Conservation (phyloP, 30 jellyfish, hydroid and myxozoan genomes). For the Turritopsis dohrnii region DNA sequence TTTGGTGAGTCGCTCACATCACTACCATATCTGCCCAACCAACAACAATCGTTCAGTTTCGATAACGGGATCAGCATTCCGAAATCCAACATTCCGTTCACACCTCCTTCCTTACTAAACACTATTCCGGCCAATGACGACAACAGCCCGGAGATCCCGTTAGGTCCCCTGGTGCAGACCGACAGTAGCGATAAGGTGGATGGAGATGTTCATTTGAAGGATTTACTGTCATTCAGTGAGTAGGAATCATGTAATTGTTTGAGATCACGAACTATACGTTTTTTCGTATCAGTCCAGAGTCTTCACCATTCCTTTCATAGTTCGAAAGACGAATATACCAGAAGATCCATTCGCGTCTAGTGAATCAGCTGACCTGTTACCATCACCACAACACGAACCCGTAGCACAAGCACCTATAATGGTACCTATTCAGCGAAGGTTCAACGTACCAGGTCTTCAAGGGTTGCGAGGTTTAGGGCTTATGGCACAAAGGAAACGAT, state of each 20-base stretch:
- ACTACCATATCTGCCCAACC: neutral
- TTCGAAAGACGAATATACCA: slow-evolving; percentile 33
- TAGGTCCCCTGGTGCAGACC: slow-evolving; percentile 20
- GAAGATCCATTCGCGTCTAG: slow-evolving; percentile 19
- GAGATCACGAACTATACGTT: neutral
- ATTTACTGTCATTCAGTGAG: slow-evolving; percentile 30
- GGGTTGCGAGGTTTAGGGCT: neutral
- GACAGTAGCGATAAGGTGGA: slow-evolving; percentile 23
- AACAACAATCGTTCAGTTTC: neutral
- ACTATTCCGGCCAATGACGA: slow-evolving; percentile 14
- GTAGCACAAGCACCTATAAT: neutral
- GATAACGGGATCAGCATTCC: neutral
- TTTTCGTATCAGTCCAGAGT: no score
- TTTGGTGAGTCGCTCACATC: neutral
- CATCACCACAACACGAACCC: neutral
- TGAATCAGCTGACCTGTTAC: neutral
- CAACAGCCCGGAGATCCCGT: slow-evolving; percentile 13
- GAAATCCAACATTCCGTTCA: slow-evolving; percentile 25
- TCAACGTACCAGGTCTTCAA: neutral
- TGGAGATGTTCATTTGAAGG: slow-evolving; percentile 28
- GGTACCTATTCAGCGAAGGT: neutral
- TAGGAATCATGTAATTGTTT: neutral
- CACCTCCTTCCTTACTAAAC: neutral
- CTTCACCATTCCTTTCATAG: no score
- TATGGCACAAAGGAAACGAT: neutral